Base-by-base conservation (phyloP, 2,797 vertebrate genomes). In the Decapterus maruadsi region DNA sequence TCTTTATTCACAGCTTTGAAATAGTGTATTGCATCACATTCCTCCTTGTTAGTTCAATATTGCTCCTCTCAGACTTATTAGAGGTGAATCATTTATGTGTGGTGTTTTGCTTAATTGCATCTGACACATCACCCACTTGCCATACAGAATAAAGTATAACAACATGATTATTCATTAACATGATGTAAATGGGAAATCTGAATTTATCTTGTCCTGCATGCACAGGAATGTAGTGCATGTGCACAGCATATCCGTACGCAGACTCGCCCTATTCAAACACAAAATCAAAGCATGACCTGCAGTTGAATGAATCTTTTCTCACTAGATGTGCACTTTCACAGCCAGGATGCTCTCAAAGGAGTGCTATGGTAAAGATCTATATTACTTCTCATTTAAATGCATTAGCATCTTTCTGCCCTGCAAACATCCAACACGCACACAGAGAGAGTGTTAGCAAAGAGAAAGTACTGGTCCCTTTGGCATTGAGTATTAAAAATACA, bases 401-500 rank as follows among this genome's bases (percentile, higher is more conserved):
- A 88, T 89, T 87, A 80, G 72, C 80, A 83, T 88, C 50, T 80
- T 65, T 79, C 60, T 86, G 42, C 54, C 73, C 66, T 80, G 45
- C 46, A 68, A 87, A 81, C 74, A 83, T 82, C 76, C 51, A 80
- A 19, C 38, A 68, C 26, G 26, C n/a, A n/a, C n/a, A n/a, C n/a
- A n/a, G n/a, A n/a, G n/a, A n/a, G 55, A 71, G 64, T 80, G 59
- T 79, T 58, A 58, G 75, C 61, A 83, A 72, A 77, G 63, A 56
- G 22, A 68, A 72, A 74, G 45, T 59, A 55, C 43, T 60, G 59
- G 60, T 81, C 75, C 73, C 67, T 72, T 62, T 77, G 67, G 80
- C 67, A 76, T 82, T 64, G 19, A 13, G 56, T 82, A 78, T 86
- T 79, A 79, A 87, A 89, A 81, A 82, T 82, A 77, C 72, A 89